Conservation (phyloP, 2,113 vertebrate species). For the Egretta garzetta region DNA sequence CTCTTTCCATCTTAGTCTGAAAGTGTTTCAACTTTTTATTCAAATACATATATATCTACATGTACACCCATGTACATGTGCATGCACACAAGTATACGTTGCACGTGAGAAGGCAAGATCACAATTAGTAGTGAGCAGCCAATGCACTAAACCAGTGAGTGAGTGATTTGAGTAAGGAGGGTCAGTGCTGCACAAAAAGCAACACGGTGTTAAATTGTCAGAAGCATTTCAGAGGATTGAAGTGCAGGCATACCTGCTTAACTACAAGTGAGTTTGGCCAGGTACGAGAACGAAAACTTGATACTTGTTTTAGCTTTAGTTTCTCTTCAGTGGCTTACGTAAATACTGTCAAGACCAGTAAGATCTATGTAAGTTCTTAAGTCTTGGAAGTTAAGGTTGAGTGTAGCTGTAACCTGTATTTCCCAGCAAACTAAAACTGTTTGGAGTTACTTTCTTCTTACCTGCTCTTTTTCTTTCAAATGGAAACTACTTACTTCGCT, state of each 20-base stretch:
- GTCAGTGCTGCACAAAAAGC: neutral
- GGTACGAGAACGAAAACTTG: neutral
- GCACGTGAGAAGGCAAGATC: neutral
- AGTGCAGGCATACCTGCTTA: neutral
- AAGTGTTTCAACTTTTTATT: neutral
- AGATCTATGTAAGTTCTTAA: neutral
- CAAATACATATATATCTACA: neutral
- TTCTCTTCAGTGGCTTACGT: neutral
- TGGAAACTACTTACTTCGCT: neutral
- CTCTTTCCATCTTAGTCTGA: neutral
- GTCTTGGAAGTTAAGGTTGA: neutral
- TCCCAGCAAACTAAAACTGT: neutral
- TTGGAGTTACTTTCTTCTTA: neutral
- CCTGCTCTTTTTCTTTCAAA: neutral
- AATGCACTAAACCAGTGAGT: neutral
- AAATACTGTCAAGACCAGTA: neutral
- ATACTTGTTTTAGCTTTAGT: neutral
- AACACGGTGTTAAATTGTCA: neutral
- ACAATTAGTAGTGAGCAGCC: neutral
- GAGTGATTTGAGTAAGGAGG: neutral
- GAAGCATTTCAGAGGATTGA: neutral
- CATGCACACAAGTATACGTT: neutral
- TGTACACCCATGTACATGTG: accelerated
- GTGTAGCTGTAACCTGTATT: neutral
- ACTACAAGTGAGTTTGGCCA: neutral